Conservation (phyloP, 1,140 invertebrate genomes). For the Hermatobates lingyangjiaoensis region DNA sequence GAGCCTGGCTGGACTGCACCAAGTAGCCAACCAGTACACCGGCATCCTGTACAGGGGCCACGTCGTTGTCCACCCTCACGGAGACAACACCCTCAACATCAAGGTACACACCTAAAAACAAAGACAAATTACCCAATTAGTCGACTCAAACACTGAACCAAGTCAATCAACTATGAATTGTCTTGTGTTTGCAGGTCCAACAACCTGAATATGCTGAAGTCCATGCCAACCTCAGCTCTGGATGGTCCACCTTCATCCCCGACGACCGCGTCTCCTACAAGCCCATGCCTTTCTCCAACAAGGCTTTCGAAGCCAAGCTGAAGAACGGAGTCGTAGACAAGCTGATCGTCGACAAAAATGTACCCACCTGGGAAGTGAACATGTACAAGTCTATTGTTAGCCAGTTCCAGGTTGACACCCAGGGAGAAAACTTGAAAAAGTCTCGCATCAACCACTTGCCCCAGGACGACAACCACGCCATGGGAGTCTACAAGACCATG, state of each 20-base stretch:
- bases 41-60: slow-evolving; percentile 33
- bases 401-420: slow-evolving; percentile 22
- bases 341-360: slow-evolving; percentile 24
- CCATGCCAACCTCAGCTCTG: slow-evolving; percentile 28
- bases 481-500: slow-evolving; percentile 18
- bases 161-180: too few species aligned
- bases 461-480: slow-evolving; percentile 11
- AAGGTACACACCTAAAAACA: too few species aligned
- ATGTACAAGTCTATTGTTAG: slow-evolving; percentile 39
- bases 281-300: slow-evolving; percentile 27
- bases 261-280: slow-evolving; percentile 29
- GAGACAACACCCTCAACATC: background rate
- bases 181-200: too few species aligned
- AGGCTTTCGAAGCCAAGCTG: slow-evolving; percentile 36
- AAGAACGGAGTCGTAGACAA: slow-evolving; percentile 28
- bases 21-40: slow-evolving; percentile 28
- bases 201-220: slow-evolving; percentile 31
- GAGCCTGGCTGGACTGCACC: slow-evolving; percentile 31
- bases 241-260: slow-evolving; percentile 25
- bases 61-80: slow-evolving; percentile 24
- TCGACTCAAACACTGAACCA: too few species aligned
- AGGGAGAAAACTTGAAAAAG: slow-evolving; percentile 13
- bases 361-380: slow-evolving; percentile 39
- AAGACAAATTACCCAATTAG: too few species aligned
- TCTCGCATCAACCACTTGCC: slow-evolving; percentile 12